phyloP scores from a whole-genome alignment of 2,888 invertebrate species.

The Nomada ferruginata region DNA sequence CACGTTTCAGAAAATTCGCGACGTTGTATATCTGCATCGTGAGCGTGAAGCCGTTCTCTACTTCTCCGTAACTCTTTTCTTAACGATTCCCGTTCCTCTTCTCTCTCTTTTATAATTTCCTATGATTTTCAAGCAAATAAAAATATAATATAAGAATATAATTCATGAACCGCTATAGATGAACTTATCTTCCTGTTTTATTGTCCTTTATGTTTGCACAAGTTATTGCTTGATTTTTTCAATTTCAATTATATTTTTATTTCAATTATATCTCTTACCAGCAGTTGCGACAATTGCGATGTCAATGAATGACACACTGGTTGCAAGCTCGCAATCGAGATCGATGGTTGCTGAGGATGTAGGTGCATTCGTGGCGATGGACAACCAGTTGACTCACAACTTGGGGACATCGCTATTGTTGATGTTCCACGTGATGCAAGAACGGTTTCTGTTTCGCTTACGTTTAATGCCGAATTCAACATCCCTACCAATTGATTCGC shows the following conservation, averaged over 20 bases:
- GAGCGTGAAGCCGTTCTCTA: slow-evolving; percentile 89
- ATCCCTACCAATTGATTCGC: slow-evolving; percentile 86
- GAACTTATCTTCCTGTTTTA: not conserved
- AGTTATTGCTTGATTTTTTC: not conserved
- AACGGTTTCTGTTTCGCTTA: slow-evolving; percentile 86
- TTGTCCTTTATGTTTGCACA: not conserved
- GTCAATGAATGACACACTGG: slow-evolving; percentile 88
- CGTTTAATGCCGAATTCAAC: slow-evolving; percentile 86
- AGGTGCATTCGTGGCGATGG: slow-evolving; percentile 83
- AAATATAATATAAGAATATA: not conserved
- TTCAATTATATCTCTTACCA: slow-evolving; percentile 25
- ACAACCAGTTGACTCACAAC: slow-evolving; percentile 82
- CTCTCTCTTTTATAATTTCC: slow-evolving; percentile 90
- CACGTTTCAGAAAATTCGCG: slow-evolving; percentile 73
- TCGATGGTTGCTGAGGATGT: slow-evolving; percentile 84
- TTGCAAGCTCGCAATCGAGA: slow-evolving; percentile 87
- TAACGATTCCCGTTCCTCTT: slow-evolving; percentile 90
- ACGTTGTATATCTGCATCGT: slow-evolving; percentile 81
- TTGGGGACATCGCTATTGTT: slow-evolving; percentile 78
- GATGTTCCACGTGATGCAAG: slow-evolving; percentile 84
- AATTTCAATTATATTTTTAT: slow-evolving; percentile 1
- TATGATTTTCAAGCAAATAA: slow-evolving; percentile 78
- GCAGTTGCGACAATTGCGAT: slow-evolving; percentile 88
- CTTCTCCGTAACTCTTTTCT: slow-evolving; percentile 90
- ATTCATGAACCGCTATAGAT: no score